Conservation (phyloP, 2,888 invertebrate species). For the Amphiduros pacificus region DNA sequence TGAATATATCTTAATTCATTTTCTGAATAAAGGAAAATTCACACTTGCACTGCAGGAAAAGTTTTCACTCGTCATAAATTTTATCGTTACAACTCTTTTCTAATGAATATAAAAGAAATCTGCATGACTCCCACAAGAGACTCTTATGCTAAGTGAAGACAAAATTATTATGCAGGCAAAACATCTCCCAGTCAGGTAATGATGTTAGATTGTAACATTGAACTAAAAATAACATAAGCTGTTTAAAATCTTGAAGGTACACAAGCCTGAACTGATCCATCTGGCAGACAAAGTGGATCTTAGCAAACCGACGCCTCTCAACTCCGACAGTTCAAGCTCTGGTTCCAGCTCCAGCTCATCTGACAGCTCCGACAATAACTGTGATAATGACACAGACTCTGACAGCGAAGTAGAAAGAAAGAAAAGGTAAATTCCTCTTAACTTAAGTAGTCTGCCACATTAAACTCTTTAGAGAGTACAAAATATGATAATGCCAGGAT, state of each 20-base stretch:
- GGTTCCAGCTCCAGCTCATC: conserved; percentile 74
- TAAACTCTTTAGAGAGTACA: no score
- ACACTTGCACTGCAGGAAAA: no score
- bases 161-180: neutral
- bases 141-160: no score
- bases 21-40: no score
- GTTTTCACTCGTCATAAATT: no score
- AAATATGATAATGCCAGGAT: no score
- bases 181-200: neutral
- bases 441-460: no score
- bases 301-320: conserved; percentile 83
- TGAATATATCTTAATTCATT: no score
- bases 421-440: conserved; percentile 8
- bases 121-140: no score
- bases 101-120: no score
- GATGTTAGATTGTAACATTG: neutral
- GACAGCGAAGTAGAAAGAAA: conserved; percentile 9
- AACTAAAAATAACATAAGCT: no score
- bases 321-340: conserved; percentile 87
- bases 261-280: conserved; percentile 55
- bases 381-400: conserved; percentile 9
- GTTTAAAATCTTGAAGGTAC: conserved; percentile 39
- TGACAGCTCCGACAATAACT: conserved; percentile 22
- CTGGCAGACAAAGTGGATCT: conserved; percentile 75
- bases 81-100: no score